These are phyloP conservation scores for Drosophila kuntzei DNA, from an alignment of 2,888 invertebrate genomes.

Conservation along the genomic window DNA sequence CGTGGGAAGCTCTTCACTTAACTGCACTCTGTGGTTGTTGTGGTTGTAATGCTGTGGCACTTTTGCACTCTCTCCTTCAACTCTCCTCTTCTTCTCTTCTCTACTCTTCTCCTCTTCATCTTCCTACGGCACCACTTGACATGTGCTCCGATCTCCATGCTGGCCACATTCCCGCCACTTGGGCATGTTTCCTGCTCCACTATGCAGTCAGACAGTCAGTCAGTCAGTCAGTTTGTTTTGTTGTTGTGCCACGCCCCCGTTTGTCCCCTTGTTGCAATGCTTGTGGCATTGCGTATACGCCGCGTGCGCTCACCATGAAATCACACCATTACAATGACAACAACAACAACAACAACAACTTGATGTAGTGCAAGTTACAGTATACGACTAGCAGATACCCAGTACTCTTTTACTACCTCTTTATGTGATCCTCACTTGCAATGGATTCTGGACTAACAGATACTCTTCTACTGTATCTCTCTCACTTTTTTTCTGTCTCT, in stretches of 20 bases:
- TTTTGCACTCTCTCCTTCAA: constrained; percentile 33
- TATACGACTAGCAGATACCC: constrained; percentile 12
- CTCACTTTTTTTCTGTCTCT: background rate
- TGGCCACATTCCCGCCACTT: constrained; percentile 72
- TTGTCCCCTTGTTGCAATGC: constrained; percentile 3
- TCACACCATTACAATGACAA: constrained; percentile 60
- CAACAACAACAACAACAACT: constrained; percentile 49
- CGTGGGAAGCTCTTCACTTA: constrained; percentile 74
- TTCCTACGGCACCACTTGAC: constrained; percentile 19
- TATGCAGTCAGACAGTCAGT: constrained; percentile 18
- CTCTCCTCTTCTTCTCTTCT: background rate
- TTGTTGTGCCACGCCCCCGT: constrained; percentile 42
- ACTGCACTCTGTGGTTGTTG: constrained; percentile 60
- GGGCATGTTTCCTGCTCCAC: constrained; percentile 74
- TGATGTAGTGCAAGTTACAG: background rate
- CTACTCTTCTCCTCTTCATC: constrained; percentile 1
- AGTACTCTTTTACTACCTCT: background rate
- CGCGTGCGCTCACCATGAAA: constrained; percentile 68
- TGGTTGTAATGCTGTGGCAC: constrained; percentile 45
- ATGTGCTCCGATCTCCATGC: constrained; percentile 29
- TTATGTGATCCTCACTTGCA: background rate
- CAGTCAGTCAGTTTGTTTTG: no score
- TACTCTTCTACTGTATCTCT: background rate
- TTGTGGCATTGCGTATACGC: constrained; percentile 71
- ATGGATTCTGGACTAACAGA: background rate